These are phyloP conservation scores for Hydropotes inermis DNA, from an alignment of 2,113 vertebrate genomes.

Conservation along the genomic window DNA sequence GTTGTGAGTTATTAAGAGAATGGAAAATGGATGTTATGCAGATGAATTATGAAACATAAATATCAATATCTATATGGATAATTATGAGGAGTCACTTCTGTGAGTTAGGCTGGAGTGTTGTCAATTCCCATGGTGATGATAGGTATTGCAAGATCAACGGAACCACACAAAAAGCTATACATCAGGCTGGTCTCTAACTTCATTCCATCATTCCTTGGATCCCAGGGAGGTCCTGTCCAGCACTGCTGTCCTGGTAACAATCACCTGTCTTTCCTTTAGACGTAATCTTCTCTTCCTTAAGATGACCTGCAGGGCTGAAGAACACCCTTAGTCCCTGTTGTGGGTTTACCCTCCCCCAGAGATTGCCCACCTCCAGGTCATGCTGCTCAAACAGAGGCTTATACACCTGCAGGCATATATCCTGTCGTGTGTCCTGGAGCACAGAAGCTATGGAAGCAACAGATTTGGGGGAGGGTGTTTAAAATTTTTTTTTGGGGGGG, in stretches of 20 bases:
- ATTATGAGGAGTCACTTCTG: background rate
- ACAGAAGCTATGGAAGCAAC: background rate
- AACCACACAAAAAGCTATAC: background rate
- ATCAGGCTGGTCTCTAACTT: background rate
- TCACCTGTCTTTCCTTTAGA: background rate
- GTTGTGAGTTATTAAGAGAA: background rate
- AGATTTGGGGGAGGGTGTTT: background rate
- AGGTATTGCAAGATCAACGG: background rate
- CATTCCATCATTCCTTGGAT: background rate
- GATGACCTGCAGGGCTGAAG: background rate
- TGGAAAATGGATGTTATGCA: background rate
- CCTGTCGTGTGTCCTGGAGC: background rate
- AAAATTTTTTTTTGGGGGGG: background rate
- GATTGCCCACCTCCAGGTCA: background rate
- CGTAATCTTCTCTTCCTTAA: background rate
- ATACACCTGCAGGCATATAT: fast-evolving
- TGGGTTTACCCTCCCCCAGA: background rate
- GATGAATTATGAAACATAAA: background rate
- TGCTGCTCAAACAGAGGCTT: background rate
- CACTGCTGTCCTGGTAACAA: background rate
- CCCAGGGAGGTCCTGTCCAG: background rate
- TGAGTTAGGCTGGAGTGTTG: background rate
- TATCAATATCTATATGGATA: background rate
- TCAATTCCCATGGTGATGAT: background rate
- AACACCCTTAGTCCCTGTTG: background rate